Base-by-base conservation (phyloP, 2,113 vertebrate genomes). In the Eulemur macaco region DNA sequence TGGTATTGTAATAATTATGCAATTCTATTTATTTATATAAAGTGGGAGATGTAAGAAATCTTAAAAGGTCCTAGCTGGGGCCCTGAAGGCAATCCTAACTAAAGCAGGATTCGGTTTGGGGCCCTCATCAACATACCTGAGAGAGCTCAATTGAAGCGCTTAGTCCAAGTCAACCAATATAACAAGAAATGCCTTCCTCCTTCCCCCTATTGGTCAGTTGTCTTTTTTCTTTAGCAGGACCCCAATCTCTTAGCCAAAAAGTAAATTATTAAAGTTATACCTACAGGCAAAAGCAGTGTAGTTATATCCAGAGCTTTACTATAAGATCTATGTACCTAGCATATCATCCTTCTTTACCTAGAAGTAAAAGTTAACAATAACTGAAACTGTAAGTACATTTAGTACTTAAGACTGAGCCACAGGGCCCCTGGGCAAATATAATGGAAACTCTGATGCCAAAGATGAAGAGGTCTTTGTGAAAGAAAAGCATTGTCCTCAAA, bases 361-460 rank as follows among this genome's bases (percentile, higher is more conserved):
- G 42, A 86, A 87, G 63, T 69, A 80, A 87, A 95, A 96, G 84
- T 45, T 89, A 92, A 39, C 3, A 74, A 45, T 68, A 86, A 56
- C 14, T 20, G 73, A 37, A 85, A 96, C 63, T 39, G 17, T 34
- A 73, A 85, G 31, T 63, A 90, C 0, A 56, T 14, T 54, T 14
- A 52, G 42, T 71, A 73, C 58, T 83, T 56, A 87, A 76, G 58
- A 73, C 3, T 68, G 23, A 74, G 29, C 52, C 58, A 34, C 34
- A 37, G 23, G 8, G 52, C 54, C 63, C 31, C 18, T 66, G 76
- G 64, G 37, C 18, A 96, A 92, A 82, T 77, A 60, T 31, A 80
- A 60, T 21, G 31, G 68, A 73, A 95, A 76, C 6, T 18, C 58
- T 69, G 29, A 91, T 27, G 20, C 34, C 58, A 80, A 45, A 78